phyloP scores from a whole-genome alignment of 2,113 vertebrate genomes.

The Neoarius graeffei region DNA sequence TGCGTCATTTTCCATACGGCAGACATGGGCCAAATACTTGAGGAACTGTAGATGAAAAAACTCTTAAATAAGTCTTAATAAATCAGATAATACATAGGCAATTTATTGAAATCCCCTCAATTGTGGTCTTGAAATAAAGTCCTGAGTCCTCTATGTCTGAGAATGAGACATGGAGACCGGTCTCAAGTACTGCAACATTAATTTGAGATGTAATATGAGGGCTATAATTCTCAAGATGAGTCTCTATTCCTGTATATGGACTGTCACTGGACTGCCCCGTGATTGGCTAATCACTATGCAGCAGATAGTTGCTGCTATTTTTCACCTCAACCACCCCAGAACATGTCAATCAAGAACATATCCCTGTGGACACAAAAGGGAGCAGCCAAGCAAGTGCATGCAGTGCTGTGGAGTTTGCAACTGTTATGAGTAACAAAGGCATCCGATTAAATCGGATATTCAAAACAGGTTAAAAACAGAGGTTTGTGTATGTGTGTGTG shows the following conservation, averaged over 20 bases:
- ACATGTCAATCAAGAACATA: slow-evolving; percentile 45
- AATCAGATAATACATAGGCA: too few species aligned
- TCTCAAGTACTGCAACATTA: too few species aligned
- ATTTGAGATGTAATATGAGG: neutral
- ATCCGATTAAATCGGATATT: slow-evolving; percentile 17
- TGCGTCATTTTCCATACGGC: too few species aligned
- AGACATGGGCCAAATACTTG: too few species aligned
- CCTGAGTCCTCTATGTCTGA: too few species aligned
- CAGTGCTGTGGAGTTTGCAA: slow-evolving; percentile 13
- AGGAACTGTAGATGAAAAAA: too few species aligned
- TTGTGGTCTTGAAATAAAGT: too few species aligned
- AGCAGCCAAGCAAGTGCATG: slow-evolving; percentile 40
- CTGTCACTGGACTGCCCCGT: slow-evolving; percentile 9
- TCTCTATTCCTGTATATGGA: neutral
- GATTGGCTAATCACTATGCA: slow-evolving; percentile 39
- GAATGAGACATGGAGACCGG: too few species aligned
- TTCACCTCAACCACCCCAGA: slow-evolving; percentile 27
- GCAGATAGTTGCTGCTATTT: slow-evolving; percentile 21
- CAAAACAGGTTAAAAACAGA: slow-evolving; percentile 27
- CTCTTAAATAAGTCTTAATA: too few species aligned
- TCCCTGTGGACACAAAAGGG: slow-evolving; percentile 33
- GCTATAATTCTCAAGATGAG: neutral
- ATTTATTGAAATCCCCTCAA: too few species aligned
- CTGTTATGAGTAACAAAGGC: slow-evolving; percentile 38
- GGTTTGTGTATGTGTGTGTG: neutral